Evolutionary conservation across 2,797 vertebrate species (phyloP), one percentile per base, ranked within the genome.

Genomic region (Amazonetta brasiliensis): DNA sequence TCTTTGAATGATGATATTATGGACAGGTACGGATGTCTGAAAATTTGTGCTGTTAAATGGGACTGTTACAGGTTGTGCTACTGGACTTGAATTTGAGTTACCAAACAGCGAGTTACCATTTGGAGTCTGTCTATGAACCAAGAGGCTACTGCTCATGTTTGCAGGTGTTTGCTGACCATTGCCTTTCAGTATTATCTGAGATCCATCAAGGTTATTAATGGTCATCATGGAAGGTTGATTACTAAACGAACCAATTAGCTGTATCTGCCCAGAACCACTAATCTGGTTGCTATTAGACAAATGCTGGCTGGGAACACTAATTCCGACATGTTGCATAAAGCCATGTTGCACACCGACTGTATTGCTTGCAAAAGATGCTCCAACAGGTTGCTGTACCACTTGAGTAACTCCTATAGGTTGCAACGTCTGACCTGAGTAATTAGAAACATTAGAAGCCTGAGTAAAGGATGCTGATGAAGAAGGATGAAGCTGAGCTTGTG

Each of bases 1-100:
- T 97, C 99, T 99, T 87, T 99, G 99, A 95, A 99, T 99, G 92
- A 99, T 99, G 97, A 99, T 99, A 96, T 99, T 99, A 97, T 99
- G 99, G 91, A 99, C 98, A 68, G 99, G 99, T 96, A 99, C 98
- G 17, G 98, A 98, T 3, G 98, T 97, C 77, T 98, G 98, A 75
- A 98, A 98, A 96, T 98, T 98, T 95, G 98, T 98, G 98, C 99
- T 99, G 97, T 99, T 99, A 96, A 99, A 99, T 17, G 99, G 99
- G 97, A 99, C 98, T 5, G 99, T 98, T 33, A 99, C 98, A 22
- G 99, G 99, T 96, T 98, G 98, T 84, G 98, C 98, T 97, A 98
- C 98, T 13, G 98, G 98, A 26, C 98, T 99, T 89, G 98, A 98
- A 92, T 98, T 99, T 89, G 99, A 98, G 89, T 97, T 97, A 86